Evolutionary conservation across 2,888 invertebrate genomes (phyloP).

Genomic region (Sminthurides aquaticus): DNA sequence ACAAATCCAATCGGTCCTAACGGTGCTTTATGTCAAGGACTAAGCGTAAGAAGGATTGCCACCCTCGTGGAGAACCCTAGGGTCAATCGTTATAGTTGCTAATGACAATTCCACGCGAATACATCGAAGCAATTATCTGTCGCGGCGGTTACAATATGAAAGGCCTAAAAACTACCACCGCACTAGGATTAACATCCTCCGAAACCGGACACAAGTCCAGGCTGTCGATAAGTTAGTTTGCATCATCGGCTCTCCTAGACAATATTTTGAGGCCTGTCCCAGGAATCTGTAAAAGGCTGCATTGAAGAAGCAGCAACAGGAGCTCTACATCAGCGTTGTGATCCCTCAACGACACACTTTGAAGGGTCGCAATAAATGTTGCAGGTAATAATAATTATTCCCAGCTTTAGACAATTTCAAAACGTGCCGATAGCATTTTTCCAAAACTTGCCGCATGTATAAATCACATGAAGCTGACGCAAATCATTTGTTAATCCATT

Average conservation of each 20-base stretch:
- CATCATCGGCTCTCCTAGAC: conserved; percentile 12
- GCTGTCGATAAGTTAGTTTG: conserved; percentile 13
- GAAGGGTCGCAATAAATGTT: no score
- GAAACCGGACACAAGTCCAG: background rate
- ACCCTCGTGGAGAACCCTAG: no score
- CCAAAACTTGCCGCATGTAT: no score
- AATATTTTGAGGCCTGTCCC: conserved; percentile 8
- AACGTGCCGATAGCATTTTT: no score
- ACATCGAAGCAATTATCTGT: conserved; percentile 14
- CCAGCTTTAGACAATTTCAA: no score
- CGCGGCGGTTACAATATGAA: conserved; percentile 17
- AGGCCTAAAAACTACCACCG: conserved; percentile 1
- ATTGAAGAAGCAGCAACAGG: background rate
- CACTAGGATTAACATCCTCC: conserved; percentile 18
- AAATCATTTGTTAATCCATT: no score
- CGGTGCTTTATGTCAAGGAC: background rate
- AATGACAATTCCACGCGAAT: conserved; percentile 8
- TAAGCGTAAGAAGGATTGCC: background rate
- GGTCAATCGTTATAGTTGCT: background rate
- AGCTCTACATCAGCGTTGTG: background rate
- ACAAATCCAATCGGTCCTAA: conserved; percentile 48
- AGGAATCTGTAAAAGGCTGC: conserved; percentile 20
- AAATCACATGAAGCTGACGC: no score
- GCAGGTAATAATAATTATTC: no score
- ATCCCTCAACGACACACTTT: background rate